Percentiles rank a stretch among this genome's conserved stretches.
These are phyloP conservation scores for Hipparchia semele DNA, from an alignment of 2,888 invertebrate genomes.

Conservation along the genomic window DNA sequence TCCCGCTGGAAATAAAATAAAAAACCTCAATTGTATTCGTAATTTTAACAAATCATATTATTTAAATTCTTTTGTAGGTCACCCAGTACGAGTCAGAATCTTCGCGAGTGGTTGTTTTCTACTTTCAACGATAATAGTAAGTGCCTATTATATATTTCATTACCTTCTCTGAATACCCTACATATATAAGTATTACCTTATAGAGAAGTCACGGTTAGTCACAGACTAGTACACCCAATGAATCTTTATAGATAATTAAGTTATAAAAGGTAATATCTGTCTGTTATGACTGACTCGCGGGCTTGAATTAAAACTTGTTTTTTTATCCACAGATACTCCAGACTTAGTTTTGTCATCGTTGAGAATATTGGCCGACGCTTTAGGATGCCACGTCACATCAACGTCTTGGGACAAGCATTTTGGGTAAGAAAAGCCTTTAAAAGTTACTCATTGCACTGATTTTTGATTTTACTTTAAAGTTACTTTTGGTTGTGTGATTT, in stretches of 20 bases:
- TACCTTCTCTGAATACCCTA: too few relatives aligned
- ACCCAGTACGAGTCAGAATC: constrained; percentile 85
- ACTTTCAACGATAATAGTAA: constrained; percentile 84
- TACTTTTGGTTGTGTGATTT: too few relatives aligned
- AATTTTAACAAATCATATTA: neutral
- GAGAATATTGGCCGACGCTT: constrained; percentile 88
- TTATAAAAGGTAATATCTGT: too few relatives aligned
- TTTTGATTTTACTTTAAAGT: too few relatives aligned
- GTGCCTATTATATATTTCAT: constrained; percentile 34
- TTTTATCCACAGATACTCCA: constrained; percentile 81
- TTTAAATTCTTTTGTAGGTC: constrained; percentile 62
- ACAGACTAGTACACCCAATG: too few relatives aligned
- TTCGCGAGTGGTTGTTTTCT: constrained; percentile 84
- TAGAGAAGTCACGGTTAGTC: too few relatives aligned
- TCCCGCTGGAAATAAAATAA: too few relatives aligned
- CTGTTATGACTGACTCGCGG: too few relatives aligned
- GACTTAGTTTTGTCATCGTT: constrained; percentile 87
- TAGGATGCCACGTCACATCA: constrained; percentile 90
- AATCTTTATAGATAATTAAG: too few relatives aligned
- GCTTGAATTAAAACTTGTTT: neutral
- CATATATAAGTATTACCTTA: too few relatives aligned
- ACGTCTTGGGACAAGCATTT: constrained; percentile 91
- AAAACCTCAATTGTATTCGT: too few relatives aligned
- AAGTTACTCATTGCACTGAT: too few relatives aligned
- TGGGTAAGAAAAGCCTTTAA: constrained; percentile 53